Evolutionary conservation across 2,113 vertebrate genomes (phyloP), one percentile per base, ranked within the genome.

Genomic region (Emberiza fucata): DNA sequence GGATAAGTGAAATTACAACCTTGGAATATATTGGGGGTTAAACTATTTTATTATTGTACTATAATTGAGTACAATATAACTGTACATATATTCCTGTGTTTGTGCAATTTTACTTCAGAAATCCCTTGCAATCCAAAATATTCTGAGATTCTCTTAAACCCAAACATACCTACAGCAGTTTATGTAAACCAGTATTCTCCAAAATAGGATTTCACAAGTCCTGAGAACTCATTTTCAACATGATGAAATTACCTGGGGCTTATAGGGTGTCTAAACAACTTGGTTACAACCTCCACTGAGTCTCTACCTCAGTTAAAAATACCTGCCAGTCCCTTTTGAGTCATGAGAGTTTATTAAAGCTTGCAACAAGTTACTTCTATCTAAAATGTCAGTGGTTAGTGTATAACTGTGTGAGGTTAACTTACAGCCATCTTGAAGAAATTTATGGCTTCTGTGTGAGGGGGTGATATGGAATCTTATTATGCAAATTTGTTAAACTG

Each of bases 401-500:
- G 45, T 68, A 57, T 68, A 86, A 92, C 82, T 86, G 19, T 76
- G 70, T 91, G 95, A 88, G 40, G 71, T 91, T 83, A 94, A 93
- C 54, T 88, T 91, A 93, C 2, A 94, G 83, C 68, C 78, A 81
- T 44, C 63, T 95, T 90, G 76, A 86, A 96, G 57, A 72, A 90
- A 92, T 97, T 71, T 45, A 90, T 78, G 37, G 39, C 6, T 91
- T 95, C 84, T 88, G 23, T 92, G 65, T 88, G 82, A 68, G 69
- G 14, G 17, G 29, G 59, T 87, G 83, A 94, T 78, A 54, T 5
- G 63, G 77, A 91, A 91, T 77, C 50, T 91, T 88, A 77, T 94
- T 93, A 94, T 91, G 90, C 57, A 96, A 95, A 96, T 86, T 89
- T 86, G 66, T 73, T 68, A 65, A 79, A 57, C 33, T 19, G 47